Evolutionary conservation across 2,797 vertebrate genomes (phyloP), one percentile per base, ranked within the genome.

Genomic region (Apogon talboti): DNA sequence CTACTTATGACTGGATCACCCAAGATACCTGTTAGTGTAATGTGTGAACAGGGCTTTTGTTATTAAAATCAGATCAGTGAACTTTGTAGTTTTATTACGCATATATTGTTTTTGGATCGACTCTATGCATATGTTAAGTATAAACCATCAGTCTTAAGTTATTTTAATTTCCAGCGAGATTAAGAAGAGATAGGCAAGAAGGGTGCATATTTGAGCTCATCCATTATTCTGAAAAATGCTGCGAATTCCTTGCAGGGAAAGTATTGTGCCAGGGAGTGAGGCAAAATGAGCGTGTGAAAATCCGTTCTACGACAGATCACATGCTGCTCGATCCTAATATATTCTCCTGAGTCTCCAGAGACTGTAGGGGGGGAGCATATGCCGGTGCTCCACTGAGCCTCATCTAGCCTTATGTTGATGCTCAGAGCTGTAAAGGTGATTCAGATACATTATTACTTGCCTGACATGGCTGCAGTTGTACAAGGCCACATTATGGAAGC

Each of bases 401-500:
- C 57, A 58, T 51, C 78, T 49, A 61, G 53, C 64, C 66, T 69
- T 58, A 69, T 76, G 73, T 66, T 67, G 64, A 86, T 76, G 61
- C 51, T 66, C 59, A 47, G 47, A 63, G 65, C 71, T 70, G 43
- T 51, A 53, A 76, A 72, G 59, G 74, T 73, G 67, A 71, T 78
- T 74, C 71, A 82, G 67, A 85, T 64, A 67, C 61, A 71, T 78
- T 68, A 82, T 66, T 54, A 48, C 45, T 40, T 59, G 49, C 38
- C 60, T 63, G 64, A 77, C 74, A 55, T 52, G 9, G 33, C 44
- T 70, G 66, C 63, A 69, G 68, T 61, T 43, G 66, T 33, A 51
- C 61, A 71, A 61, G 63, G 66, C 46, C 71, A 68, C 30, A 79
- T 78, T 73, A 82, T 78, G 76, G 65, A 74, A 62, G 55, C 65